phyloP scores from a whole-genome alignment of 2,888 invertebrate genomes.

The Cistogaster globosa region DNA sequence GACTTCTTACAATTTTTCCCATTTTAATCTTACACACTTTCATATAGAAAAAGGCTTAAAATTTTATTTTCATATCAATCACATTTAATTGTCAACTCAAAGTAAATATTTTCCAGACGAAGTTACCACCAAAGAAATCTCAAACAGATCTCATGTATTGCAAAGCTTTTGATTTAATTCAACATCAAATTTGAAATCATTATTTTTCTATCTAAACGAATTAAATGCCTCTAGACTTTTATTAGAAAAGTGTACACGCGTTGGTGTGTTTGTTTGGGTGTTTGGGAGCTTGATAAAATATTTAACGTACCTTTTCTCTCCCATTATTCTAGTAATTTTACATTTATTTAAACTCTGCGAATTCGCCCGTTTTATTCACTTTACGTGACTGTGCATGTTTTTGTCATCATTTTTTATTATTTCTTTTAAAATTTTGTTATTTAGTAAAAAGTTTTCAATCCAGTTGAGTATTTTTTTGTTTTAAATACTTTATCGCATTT shows the following conservation, averaged over 20 bases:
- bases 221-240: constrained; percentile 20
- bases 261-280: too few relatives aligned
- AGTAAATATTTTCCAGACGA: background rate
- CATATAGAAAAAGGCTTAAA: background rate
- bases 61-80: background rate
- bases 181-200: constrained; percentile 62
- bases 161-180: constrained; percentile 62
- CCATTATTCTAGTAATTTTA: too few relatives aligned
- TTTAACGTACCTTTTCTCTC: constrained; percentile 19
- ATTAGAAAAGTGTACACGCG: constrained; percentile 26
- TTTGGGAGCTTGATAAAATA: background rate
- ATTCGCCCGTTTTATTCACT: constrained; percentile 48
- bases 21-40: too few relatives aligned
- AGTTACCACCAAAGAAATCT: background rate
- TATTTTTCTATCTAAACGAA: constrained; percentile 39
- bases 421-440: constrained; percentile 31
- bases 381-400: constrained; percentile 69
- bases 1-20: too few relatives aligned
- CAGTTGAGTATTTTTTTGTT: constrained; percentile 44
- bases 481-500: constrained; percentile 67
- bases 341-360: constrained; percentile 57
- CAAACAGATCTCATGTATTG: background rate
- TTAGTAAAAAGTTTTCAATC: constrained; percentile 59
- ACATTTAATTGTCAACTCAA: too few relatives aligned
- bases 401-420: constrained; percentile 34